Evolutionary conservation across 1,140 invertebrate species (phyloP).

Genomic region (Hyposmocoma kahamanoa): DNA sequence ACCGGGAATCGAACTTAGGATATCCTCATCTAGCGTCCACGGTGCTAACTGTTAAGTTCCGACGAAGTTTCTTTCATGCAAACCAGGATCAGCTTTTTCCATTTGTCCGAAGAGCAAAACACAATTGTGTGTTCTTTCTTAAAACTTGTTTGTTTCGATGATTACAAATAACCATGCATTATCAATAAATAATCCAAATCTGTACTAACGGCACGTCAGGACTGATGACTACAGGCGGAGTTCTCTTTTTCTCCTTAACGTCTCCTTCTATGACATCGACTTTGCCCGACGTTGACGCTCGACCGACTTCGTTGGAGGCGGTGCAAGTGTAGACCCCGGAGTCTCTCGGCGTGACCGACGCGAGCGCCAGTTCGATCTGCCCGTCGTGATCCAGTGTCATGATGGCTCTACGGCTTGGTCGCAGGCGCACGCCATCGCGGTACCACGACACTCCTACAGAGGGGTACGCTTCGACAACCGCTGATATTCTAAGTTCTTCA

Average conservation of each 20-base stretch:
- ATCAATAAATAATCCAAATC: too few relatives aligned
- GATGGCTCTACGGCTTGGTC: slow-evolving; percentile 81
- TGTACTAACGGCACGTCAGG: slow-evolving; percentile 76
- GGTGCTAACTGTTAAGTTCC: too few relatives aligned
- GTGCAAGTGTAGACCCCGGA: slow-evolving; percentile 91
- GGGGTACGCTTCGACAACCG: slow-evolving; percentile 86
- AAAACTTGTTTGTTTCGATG: too few relatives aligned
- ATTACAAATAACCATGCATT: too few relatives aligned
- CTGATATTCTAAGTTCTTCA: slow-evolving; percentile 79
- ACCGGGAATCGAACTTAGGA: too few relatives aligned
- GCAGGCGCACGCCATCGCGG: slow-evolving; percentile 80
- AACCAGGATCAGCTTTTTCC: too few relatives aligned
- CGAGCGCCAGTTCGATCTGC: slow-evolving; percentile 81
- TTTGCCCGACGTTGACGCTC: slow-evolving; percentile 81
- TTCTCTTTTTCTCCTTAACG: slow-evolving; percentile 31
- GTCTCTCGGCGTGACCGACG: slow-evolving; percentile 79
- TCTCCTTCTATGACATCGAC: slow-evolving; percentile 75
- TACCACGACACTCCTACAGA: slow-evolving; percentile 87
- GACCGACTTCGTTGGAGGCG: slow-evolving; percentile 90
- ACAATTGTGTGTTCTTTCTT: too few relatives aligned
- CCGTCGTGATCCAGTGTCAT: slow-evolving; percentile 88
- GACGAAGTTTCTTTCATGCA: too few relatives aligned
- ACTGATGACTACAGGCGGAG: slow-evolving; percentile 66
- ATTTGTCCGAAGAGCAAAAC: too few relatives aligned
- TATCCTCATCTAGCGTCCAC: too few relatives aligned